Conservation (phyloP, 2,797 vertebrate genomes). For the Gallinago nigripennis region DNA sequence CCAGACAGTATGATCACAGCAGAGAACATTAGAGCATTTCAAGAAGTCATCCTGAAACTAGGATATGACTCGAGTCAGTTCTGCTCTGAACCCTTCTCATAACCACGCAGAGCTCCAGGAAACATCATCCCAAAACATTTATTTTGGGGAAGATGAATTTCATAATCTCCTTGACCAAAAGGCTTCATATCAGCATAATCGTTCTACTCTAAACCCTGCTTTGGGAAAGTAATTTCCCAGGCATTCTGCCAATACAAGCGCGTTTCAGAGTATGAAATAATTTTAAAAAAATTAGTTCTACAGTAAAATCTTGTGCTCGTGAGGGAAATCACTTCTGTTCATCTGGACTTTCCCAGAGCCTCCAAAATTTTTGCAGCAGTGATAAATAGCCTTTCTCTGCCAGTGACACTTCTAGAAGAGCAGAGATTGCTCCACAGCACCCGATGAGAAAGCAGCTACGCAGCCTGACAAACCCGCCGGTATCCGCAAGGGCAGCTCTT, state of each 20-base stretch:
- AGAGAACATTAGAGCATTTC: background rate
- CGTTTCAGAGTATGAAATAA: background rate
- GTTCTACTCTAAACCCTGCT: background rate
- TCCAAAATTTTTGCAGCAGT: background rate
- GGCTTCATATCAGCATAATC: background rate
- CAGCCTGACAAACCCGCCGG: background rate
- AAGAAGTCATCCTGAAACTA: background rate
- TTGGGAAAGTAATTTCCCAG: background rate
- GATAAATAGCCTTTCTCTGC: background rate
- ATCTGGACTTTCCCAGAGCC: background rate
- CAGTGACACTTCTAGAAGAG: background rate
- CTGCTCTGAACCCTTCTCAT: background rate
- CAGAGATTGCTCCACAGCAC: background rate
- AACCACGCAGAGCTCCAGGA: background rate
- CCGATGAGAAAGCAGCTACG: background rate
- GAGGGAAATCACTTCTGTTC: background rate
- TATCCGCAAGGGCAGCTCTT: background rate
- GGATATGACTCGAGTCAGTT: background rate
- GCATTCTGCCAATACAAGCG: background rate
- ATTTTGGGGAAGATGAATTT: background rate
- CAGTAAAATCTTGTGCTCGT: background rate
- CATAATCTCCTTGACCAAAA: background rate
- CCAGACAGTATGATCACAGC: background rate
- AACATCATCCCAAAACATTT: background rate
- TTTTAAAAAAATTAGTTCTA: background rate